Base-by-base conservation (phyloP, 2,888 invertebrate genomes). In the Nephrocerus scutellatus region DNA sequence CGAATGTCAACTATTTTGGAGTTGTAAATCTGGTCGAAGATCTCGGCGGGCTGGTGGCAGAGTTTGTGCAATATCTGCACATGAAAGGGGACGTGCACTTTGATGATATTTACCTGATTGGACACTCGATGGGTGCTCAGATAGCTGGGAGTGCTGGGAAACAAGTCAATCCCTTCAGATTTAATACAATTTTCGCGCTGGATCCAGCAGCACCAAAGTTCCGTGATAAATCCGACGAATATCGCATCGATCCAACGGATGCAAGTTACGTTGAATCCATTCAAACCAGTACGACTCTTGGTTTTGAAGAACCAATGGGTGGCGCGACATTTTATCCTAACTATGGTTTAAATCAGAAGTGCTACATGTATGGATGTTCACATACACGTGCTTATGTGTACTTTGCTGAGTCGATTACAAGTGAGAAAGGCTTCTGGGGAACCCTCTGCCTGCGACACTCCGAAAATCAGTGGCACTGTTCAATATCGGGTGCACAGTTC, bases 81-180 rank as follows among this genome's bases (percentile, higher is more conserved):
- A 37, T 44, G 1, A 34, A 46, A 0, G 47, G 50, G 1, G 38
- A 41, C 2, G 50, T 61, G 1, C 38, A 48, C 3, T 54, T 49
- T 7, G 48, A 53, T 8, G 54, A 55, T 7, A 56, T 61, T 19
- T 62, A 60, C 33, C 22, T 69, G 1, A 51, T 68, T 29, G 70
- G 70, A 0, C 70, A 70, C 25, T 67, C 67, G 5, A 42, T 70
- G 32, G 70, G 70, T 6, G 70, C 62, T 0, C 70, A 70, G 43
- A 49, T 65, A 6, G 56, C 57, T 1, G 66, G 70, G 0, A 44
- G 67, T 0, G 60, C 63, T 0, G 70, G 67, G 5, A 59, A 57
- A 34, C 38, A 33, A 0, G 46, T 62, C 4, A 48, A 49, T 26
- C 58, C 60, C 1, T 48, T 54, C 14, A 55, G 54, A 18, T 54